These are phyloP conservation scores for Periophthalmus magnuspinnatus DNA, from an alignment of 2,797 vertebrate species.

Conservation along the genomic window DNA sequence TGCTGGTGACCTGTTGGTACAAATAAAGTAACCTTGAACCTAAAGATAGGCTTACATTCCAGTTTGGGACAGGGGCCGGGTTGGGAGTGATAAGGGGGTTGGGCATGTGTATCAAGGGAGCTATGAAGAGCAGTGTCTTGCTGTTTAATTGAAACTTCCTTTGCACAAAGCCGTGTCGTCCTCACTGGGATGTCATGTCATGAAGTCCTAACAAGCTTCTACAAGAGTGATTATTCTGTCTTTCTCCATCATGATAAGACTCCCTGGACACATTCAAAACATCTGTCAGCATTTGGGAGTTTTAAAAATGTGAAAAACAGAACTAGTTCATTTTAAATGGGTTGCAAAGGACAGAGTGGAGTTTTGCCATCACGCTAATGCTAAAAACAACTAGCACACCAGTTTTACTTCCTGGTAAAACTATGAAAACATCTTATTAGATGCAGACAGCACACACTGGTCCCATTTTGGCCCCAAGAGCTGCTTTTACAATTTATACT, in stretches of 20 bases:
- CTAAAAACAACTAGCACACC: no score
- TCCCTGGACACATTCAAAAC: background rate
- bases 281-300: conserved; percentile 5
- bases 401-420: no score
- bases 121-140: conserved; percentile 21
- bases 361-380: background rate
- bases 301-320: background rate
- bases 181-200: conserved; percentile 28
- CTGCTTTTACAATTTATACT: no score
- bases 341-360: no score
- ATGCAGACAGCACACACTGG: no score
- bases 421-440: no score
- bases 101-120: conserved; percentile 9
- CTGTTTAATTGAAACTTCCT: conserved; percentile 14
- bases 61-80: conserved; percentile 27
- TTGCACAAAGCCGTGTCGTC: conserved; percentile 48
- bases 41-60: conserved; percentile 46
- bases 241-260: conserved; percentile 11
- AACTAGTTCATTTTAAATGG: no score
- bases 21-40: no score
- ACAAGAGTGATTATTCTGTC: background rate
- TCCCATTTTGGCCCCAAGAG: no score
- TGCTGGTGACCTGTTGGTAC: no score
- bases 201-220: conserved; percentile 33
- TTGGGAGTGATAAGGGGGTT: conserved; percentile 38